Percentiles rank a stretch among this genome's conserved stretches.
These are phyloP conservation scores for Todus mexicanus DNA, from an alignment of 2,797 vertebrate species.

Conservation along the genomic window DNA sequence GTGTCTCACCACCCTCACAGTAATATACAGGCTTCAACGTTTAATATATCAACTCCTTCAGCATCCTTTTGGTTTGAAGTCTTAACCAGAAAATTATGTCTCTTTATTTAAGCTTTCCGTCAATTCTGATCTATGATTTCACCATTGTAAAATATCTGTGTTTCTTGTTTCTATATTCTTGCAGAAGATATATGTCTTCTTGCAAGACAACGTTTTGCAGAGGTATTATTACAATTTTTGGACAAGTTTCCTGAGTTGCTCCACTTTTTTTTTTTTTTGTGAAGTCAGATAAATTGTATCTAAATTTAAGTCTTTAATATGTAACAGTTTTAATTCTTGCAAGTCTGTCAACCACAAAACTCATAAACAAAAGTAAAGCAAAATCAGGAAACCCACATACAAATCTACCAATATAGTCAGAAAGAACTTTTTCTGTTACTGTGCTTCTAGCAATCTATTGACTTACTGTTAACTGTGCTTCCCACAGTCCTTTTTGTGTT, in stretches of 20 bases:
- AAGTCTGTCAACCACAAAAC: background rate
- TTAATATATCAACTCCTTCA: background rate
- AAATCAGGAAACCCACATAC: background rate
- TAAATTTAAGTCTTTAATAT: background rate
- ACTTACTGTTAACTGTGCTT: background rate
- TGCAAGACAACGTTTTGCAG: background rate
- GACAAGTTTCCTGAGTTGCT: background rate
- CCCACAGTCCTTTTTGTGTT: background rate
- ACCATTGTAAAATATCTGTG: background rate
- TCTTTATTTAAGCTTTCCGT: background rate
- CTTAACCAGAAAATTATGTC: background rate
- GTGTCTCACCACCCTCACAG: background rate
- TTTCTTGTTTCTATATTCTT: background rate
- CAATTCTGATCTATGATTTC: background rate
- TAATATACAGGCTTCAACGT: background rate
- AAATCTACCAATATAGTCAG: background rate
- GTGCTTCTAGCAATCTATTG: background rate
- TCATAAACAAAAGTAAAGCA: background rate
- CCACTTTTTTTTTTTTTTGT: background rate
- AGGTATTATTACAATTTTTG: background rate
- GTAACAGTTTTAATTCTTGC: background rate
- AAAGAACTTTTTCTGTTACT: background rate
- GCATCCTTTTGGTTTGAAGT: background rate
- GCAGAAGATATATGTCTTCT: background rate
- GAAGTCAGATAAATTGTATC: background rate